phyloP scores from a whole-genome alignment of 2,888 invertebrate species.

The Cremastobaeus sp. region DNA sequence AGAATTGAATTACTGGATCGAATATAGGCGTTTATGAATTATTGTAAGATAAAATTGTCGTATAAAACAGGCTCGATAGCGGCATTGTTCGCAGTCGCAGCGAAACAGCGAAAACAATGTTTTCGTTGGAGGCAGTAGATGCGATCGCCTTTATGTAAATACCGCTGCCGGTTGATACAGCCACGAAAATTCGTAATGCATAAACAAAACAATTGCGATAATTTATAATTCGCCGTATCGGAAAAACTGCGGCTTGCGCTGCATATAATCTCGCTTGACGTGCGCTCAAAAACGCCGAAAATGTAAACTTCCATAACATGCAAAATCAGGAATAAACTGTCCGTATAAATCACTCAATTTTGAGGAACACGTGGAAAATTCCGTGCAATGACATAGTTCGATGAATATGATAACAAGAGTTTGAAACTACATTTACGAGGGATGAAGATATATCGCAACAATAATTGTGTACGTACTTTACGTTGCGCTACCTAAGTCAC shows the following conservation, averaged over 20 bases:
- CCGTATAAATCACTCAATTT: conserved; percentile 56
- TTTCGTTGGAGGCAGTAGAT: too few relatives aligned
- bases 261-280: too few relatives aligned
- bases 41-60: background rate
- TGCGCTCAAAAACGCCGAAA: conserved; percentile 23
- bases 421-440: conserved; percentile 54
- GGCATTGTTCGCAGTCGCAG: too few relatives aligned
- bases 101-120: too few relatives aligned
- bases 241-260: too few relatives aligned
- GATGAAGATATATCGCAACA: conserved; percentile 54
- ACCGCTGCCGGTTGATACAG: too few relatives aligned
- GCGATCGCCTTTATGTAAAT: too few relatives aligned
- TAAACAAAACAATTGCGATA: too few relatives aligned
- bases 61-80: too few relatives aligned
- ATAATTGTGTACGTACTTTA: conserved; percentile 52
- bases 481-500: conserved; percentile 35
- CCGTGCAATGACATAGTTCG: conserved; percentile 54
- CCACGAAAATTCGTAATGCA: too few relatives aligned
- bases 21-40: background rate
- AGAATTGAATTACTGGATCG: conserved; percentile 41
- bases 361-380: conserved; percentile 52
- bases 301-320: conserved; percentile 42
- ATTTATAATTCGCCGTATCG: too few relatives aligned
- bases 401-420: conserved; percentile 58
- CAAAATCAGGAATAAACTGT: conserved; percentile 52